Conservation (phyloP, 2,113 vertebrate species). For the Accipiter cooperii region DNA sequence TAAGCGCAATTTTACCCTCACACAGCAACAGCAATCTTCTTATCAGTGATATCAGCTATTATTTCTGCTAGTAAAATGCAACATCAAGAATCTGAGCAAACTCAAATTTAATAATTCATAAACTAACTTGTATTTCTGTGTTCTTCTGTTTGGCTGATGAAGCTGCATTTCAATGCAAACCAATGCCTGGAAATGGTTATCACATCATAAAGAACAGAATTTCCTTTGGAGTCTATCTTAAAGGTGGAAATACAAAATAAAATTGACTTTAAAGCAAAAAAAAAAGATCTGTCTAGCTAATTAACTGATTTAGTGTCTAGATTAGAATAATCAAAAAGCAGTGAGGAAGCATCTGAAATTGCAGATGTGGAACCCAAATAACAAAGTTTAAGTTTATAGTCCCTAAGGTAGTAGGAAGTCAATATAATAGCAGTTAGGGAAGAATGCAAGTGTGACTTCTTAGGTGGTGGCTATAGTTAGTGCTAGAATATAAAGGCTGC, state of each 20-base stretch:
- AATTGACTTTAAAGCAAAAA: neutral
- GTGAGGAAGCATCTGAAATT: neutral
- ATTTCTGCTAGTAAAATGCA: neutral
- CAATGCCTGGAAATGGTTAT: neutral
- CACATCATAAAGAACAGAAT: neutral
- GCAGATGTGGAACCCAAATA: neutral
- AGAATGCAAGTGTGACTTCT: too few relatives aligned
- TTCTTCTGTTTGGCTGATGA: neutral
- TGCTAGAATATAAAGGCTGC: neutral
- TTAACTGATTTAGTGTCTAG: neutral
- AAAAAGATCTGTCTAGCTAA: neutral
- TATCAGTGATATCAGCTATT: neutral
- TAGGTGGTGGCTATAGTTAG: neutral
- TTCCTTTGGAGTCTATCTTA: neutral
- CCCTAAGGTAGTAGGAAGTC: rapidly evolving
- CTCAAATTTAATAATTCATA: neutral
- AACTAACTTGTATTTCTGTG: neutral
- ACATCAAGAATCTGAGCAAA: neutral
- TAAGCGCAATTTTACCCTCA: neutral
- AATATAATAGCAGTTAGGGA: rapidly evolving
- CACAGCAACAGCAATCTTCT: neutral
- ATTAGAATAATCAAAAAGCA: neutral
- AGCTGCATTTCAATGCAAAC: neutral
- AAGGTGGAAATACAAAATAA: neutral
- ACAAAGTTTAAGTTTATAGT: rapidly evolving